Percentiles rank a stretch among this genome's conserved stretches.
phyloP scores from a whole-genome alignment of 2,888 invertebrate species.

The Tipula vernalis region DNA sequence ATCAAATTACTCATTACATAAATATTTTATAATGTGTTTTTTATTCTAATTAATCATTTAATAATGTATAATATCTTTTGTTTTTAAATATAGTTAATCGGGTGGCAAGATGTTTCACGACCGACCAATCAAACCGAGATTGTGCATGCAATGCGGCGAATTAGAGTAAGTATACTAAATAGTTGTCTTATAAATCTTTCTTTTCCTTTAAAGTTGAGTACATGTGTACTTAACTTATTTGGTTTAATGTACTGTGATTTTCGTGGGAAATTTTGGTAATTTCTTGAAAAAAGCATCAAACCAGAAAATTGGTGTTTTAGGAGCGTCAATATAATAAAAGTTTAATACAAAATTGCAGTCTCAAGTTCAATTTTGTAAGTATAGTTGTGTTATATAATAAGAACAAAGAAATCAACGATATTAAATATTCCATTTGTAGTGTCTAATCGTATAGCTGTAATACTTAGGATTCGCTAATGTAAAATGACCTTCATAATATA shows the following conservation, averaged over 20 bases:
- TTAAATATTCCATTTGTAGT: too few species aligned
- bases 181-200: not conserved
- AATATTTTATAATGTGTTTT: not conserved
- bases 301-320: not conserved
- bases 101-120: constrained; percentile 92
- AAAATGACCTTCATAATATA: too few species aligned
- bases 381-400: not conserved
- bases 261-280: not conserved
- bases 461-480: too few species aligned
- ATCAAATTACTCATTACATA: not conserved
- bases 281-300: not conserved
- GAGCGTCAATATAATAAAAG: not conserved
- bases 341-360: not conserved
- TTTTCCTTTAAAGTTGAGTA: not conserved
- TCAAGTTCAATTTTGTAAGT: not conserved
- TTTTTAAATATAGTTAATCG: constrained; percentile 77
- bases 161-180: constrained; percentile 63
- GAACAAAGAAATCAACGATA: too few species aligned
- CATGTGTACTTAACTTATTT: not conserved
- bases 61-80: constrained; percentile 10
- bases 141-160: constrained; percentile 96
- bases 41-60: not conserved
- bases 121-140: constrained; percentile 96
- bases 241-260: not conserved
- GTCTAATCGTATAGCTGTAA: too few species aligned